Conservation (phyloP, 2,888 invertebrate genomes). For the Odontocolon sp. region DNA sequence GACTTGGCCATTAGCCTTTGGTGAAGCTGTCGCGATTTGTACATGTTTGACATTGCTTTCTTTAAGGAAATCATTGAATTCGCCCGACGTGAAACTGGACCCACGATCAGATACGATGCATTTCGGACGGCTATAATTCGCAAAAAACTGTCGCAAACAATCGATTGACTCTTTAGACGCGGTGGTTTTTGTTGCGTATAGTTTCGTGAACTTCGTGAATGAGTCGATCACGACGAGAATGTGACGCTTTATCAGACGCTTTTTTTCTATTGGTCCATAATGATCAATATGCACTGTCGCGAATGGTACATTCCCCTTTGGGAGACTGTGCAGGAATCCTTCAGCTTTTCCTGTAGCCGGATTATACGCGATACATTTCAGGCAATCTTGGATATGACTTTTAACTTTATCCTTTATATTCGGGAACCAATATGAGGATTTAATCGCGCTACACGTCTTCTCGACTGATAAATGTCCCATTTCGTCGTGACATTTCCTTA, state of each 20-base stretch:
- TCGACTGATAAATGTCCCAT: constrained; percentile 57
- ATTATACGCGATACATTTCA: constrained; percentile 54
- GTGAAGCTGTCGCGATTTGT: constrained; percentile 64
- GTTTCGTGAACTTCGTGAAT: constrained; percentile 39
- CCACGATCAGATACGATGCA: constrained; percentile 25
- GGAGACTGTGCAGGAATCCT: constrained; percentile 49
- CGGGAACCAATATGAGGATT: constrained; percentile 47
- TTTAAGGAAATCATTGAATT: constrained; percentile 39
- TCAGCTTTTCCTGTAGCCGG: constrained; percentile 41
- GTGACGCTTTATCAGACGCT: constrained; percentile 2
- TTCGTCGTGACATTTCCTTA: constrained; percentile 57
- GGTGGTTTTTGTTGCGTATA: constrained; percentile 34
- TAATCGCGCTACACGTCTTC: constrained; percentile 46
- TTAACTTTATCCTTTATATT: constrained; percentile 24
- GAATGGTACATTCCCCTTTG: constrained; percentile 58
- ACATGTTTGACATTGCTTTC: constrained; percentile 60
- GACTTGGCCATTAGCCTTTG: constrained; percentile 69
- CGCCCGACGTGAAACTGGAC: constrained; percentile 22
- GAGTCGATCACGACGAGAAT: constrained; percentile 45
- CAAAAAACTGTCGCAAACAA: constrained; percentile 19
- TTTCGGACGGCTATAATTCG: constrained; percentile 25
- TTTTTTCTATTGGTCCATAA: constrained; percentile 18
- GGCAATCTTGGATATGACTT: constrained; percentile 34
- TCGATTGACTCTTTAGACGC: constrained; percentile 21
- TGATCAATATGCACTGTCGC: constrained; percentile 51